These are phyloP conservation scores for Ecliptopera silaceata DNA, from an alignment of 2,888 invertebrate species.

Conservation along the genomic window DNA sequence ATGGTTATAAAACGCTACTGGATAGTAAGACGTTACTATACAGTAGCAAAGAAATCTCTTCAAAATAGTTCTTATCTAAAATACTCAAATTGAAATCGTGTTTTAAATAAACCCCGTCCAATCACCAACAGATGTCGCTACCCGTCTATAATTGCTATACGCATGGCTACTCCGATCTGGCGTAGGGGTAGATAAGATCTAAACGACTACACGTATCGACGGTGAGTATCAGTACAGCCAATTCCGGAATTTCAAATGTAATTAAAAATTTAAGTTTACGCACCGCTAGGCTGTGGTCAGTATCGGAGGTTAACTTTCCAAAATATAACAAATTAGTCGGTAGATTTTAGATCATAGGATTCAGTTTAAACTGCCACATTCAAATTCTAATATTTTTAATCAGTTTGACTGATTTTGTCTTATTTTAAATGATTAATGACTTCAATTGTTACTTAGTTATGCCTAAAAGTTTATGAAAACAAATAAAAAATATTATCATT, in stretches of 20 bases:
- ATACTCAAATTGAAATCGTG: neutral
- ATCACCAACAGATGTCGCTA: constrained; percentile 48
- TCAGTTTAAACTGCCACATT: too few relatives aligned
- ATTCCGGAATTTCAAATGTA: constrained; percentile 38
- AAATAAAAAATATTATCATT: too few relatives aligned
- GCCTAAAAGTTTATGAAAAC: too few relatives aligned
- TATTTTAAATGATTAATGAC: too few relatives aligned
- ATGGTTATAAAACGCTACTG: too few relatives aligned
- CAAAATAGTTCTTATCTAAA: neutral
- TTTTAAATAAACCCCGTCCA: constrained; percentile 9
- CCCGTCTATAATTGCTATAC: constrained; percentile 43
- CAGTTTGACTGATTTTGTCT: too few relatives aligned
- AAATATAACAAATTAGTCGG: neutral
- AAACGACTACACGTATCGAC: constrained; percentile 53
- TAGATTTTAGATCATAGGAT: too few relatives aligned
- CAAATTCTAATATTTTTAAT: too few relatives aligned
- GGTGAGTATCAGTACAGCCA: constrained; percentile 31
- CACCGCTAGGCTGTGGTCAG: constrained; percentile 32
- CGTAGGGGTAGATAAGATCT: constrained; percentile 70
- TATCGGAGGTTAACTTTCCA: constrained; percentile 1
- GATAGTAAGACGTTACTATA: too few relatives aligned
- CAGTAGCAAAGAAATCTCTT: too few relatives aligned
- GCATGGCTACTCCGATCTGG: constrained; percentile 56
- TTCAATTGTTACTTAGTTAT: too few relatives aligned
- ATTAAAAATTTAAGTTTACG: constrained; percentile 40